Evolutionary conservation across 2,113 vertebrate genomes (phyloP).

Genomic region (Hystrix brachyura): DNA sequence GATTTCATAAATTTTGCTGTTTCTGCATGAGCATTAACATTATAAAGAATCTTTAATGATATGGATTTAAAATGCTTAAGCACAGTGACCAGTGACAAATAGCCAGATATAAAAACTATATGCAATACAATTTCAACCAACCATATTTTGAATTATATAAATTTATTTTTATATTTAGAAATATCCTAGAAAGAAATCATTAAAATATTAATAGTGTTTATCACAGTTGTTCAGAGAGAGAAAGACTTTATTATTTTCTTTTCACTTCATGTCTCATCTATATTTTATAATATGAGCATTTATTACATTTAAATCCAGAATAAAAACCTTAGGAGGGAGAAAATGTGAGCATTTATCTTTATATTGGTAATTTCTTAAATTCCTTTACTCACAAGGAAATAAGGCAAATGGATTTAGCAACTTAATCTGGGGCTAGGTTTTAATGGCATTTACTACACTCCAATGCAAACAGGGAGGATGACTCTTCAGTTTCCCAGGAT

Average conservation of each 20-base stretch:
- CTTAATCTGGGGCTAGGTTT: neutral
- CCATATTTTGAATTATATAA: constrained; percentile 35
- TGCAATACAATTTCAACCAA: constrained; percentile 25
- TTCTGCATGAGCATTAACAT: constrained; percentile 32
- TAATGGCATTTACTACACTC: neutral
- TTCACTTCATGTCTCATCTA: neutral
- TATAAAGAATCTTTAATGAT: constrained; percentile 26
- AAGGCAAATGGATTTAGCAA: constrained; percentile 29
- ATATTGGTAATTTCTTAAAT: constrained; percentile 22
- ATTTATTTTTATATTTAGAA: constrained; percentile 64
- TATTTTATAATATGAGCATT: constrained; percentile 39
- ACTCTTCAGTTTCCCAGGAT: neutral
- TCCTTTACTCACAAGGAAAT: neutral
- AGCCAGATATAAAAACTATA: constrained; percentile 3
- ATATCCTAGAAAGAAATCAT: constrained; percentile 25
- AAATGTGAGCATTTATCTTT: constrained; percentile 40
- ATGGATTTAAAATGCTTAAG: neutral
- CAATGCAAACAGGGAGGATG: neutral
- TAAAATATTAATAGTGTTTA: constrained; percentile 47
- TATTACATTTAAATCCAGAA: constrained; percentile 58
- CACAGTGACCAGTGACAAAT: constrained; percentile 48
- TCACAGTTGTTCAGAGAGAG: neutral
- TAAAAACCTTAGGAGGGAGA: constrained; percentile 56
- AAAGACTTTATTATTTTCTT: constrained; percentile 47
- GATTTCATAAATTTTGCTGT: neutral